These are phyloP conservation scores for Sceliomorpha sp. DNA, from an alignment of 2,888 invertebrate species.

Conservation along the genomic window DNA sequence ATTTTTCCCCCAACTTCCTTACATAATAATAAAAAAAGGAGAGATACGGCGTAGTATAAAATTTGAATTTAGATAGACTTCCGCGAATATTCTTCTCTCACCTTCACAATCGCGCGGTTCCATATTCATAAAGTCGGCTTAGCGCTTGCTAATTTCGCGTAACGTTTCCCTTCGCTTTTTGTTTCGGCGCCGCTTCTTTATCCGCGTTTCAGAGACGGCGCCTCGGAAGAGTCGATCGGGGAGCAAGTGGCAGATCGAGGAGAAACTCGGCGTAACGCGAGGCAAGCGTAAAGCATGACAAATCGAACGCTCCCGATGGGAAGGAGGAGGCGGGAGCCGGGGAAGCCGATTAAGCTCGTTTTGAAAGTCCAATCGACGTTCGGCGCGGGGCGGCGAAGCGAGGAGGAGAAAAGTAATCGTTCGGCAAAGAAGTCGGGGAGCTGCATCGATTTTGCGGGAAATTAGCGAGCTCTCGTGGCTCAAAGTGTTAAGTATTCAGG, in stretches of 20 bases:
- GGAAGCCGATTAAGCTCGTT: constrained; percentile 24
- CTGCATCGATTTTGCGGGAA: too few relatives aligned
- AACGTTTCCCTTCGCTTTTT: constrained; percentile 44
- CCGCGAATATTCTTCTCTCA: constrained; percentile 29
- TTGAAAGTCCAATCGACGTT: constrained; percentile 29
- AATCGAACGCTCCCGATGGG: too few relatives aligned
- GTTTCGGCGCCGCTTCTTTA: constrained; percentile 14
- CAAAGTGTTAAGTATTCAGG: neutral
- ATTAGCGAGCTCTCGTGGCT: too few relatives aligned
- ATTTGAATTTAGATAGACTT: constrained; percentile 47
- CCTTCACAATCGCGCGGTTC: constrained; percentile 31
- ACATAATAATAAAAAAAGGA: too few relatives aligned
- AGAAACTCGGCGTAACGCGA: constrained; percentile 14
- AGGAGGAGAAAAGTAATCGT: neutral
- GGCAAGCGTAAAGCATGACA: too few relatives aligned
- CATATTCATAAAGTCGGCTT: constrained; percentile 49
- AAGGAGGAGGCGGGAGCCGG: too few relatives aligned
- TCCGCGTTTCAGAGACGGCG: too few relatives aligned
- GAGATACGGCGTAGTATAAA: constrained; percentile 14
- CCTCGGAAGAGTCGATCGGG: constrained; percentile 30
- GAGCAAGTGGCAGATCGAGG: constrained; percentile 22
- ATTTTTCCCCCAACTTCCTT: too few relatives aligned
- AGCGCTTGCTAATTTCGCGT: constrained; percentile 28
- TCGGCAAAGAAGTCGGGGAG: too few relatives aligned
- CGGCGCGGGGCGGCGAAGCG: too few relatives aligned